These are phyloP conservation scores for Octonoba sinensis DNA, from an alignment of 2,888 invertebrate genomes.

Conservation along the genomic window DNA sequence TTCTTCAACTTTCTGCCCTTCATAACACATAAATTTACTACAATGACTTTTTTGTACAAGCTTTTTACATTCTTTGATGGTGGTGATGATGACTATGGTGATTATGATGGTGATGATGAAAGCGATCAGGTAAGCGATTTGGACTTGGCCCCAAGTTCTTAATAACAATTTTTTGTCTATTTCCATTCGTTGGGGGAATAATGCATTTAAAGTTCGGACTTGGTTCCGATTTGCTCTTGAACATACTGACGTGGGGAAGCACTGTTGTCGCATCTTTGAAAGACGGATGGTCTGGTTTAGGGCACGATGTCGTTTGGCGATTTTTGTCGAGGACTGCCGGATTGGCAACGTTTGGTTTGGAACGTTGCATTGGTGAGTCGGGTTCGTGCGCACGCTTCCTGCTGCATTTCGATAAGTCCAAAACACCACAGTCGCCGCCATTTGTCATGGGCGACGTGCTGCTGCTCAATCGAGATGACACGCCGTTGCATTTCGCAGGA, in stretches of 20 bases:
- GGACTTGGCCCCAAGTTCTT: conserved; percentile 60
- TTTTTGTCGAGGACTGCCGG: conserved; percentile 61
- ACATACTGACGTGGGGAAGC: conserved; percentile 38
- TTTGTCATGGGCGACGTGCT: background rate
- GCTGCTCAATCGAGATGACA: background rate
- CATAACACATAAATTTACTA: background rate
- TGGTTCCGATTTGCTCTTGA: conserved; percentile 49
- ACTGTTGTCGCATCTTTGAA: conserved; percentile 44
- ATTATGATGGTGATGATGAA: conserved; percentile 45
- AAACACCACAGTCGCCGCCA: conserved; percentile 47
- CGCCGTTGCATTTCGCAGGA: conserved; percentile 21
- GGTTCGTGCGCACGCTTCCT: conserved; percentile 49
- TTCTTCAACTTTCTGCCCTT: no score
- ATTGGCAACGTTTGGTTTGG: conserved; percentile 55
- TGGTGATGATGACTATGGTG: conserved; percentile 40
- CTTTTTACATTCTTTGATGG: conserved; percentile 57
- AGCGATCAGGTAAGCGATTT: conserved; percentile 24
- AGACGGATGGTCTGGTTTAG: conserved; percentile 41
- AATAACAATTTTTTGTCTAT: conserved; percentile 63
- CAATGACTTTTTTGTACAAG: background rate
- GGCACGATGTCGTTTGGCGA: conserved; percentile 40
- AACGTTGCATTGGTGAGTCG: conserved; percentile 20
- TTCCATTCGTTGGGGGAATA: conserved; percentile 61
- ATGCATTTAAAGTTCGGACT: conserved; percentile 59
- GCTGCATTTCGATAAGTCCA: conserved; percentile 60